phyloP scores from a whole-genome alignment of 2,888 invertebrate genomes.

The Diadromus collaris region DNA sequence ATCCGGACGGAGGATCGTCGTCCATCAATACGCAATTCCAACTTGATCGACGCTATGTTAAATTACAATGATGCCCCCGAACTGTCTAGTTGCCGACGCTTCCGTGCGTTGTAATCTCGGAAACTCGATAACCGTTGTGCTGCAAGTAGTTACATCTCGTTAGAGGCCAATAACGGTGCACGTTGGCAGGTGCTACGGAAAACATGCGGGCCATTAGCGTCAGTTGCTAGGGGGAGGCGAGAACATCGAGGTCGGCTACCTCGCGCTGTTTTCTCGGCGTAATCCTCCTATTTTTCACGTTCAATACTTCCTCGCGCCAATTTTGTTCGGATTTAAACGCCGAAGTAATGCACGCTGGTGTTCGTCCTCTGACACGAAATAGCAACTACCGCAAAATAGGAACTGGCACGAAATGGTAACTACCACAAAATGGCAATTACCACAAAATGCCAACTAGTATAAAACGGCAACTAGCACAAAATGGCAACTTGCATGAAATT shows the following conservation, averaged over 20 bases:
- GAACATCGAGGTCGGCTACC: conserved; percentile 41
- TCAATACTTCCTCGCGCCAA: conserved; percentile 12
- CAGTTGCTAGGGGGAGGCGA: conserved; percentile 37
- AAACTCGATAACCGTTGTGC: conserved; percentile 46
- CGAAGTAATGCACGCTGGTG: not conserved
- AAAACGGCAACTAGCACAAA: no score
- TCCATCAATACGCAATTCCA: no score
- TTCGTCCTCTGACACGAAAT: not conserved
- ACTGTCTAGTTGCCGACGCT: not conserved
- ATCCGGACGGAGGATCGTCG: no score
- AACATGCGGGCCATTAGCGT: conserved; percentile 52
- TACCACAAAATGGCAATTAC: no score
- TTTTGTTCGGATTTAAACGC: conserved; percentile 15
- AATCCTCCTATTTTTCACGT: not conserved
- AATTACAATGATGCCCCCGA: conserved; percentile 6
- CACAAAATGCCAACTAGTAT: not conserved
- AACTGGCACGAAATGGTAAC: not conserved
- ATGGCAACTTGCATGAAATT: no score
- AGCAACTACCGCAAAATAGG: not conserved
- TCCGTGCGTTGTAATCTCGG: conserved; percentile 4
- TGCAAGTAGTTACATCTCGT: conserved; percentile 39
- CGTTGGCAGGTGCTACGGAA: conserved; percentile 35
- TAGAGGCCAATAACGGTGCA: conserved; percentile 12
- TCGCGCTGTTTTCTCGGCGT: conserved; percentile 15
- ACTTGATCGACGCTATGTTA: not conserved